Percentiles rank a stretch among this genome's conserved stretches.
Evolutionary conservation across 2,113 vertebrate species (phyloP).

Genomic region (Halichoerus grypus): DNA sequence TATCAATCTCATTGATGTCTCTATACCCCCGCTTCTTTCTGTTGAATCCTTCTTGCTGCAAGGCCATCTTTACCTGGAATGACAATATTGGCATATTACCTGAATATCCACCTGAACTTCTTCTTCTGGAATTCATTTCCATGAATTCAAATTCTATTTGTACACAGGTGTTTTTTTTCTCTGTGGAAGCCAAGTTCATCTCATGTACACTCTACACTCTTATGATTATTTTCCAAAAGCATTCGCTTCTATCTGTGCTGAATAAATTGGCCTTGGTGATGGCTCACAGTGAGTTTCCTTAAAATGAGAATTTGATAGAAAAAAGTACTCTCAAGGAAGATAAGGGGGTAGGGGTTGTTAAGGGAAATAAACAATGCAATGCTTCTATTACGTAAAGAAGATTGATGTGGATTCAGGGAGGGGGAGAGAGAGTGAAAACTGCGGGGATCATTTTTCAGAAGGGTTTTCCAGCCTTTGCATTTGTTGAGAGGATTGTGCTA

Average conservation of each 20-base stretch:
- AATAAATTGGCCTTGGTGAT: not conserved
- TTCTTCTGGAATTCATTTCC: conserved; percentile 30
- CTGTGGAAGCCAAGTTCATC: not conserved
- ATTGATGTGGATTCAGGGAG: not conserved
- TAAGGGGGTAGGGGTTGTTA: not conserved
- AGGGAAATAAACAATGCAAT: not conserved
- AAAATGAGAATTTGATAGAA: conserved; percentile 31
- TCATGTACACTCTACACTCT: not conserved
- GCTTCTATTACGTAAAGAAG: not conserved
- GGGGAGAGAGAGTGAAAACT: not conserved
- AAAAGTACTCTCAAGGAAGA: conserved; percentile 1
- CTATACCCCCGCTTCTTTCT: conserved; percentile 97
- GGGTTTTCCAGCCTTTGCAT: not conserved
- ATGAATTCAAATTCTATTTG: not conserved
- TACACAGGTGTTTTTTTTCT: not conserved
- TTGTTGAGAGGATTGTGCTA: not conserved
- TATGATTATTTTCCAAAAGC: conserved; percentile 30
- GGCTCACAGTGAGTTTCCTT: conserved; percentile 6
- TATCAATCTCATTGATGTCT: conserved; percentile 94
- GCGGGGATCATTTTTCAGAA: not conserved
- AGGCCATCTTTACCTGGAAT: conserved; percentile 93
- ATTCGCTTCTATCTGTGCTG: not conserved
- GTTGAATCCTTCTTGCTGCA: conserved; percentile 95
- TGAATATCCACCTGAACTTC: not conserved
- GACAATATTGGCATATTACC: conserved; percentile 66